Percentiles rank a stretch among this genome's conserved stretches.
These are phyloP conservation scores for Chionis minor DNA, from an alignment of 2,113 vertebrate species.

Conservation along the genomic window DNA sequence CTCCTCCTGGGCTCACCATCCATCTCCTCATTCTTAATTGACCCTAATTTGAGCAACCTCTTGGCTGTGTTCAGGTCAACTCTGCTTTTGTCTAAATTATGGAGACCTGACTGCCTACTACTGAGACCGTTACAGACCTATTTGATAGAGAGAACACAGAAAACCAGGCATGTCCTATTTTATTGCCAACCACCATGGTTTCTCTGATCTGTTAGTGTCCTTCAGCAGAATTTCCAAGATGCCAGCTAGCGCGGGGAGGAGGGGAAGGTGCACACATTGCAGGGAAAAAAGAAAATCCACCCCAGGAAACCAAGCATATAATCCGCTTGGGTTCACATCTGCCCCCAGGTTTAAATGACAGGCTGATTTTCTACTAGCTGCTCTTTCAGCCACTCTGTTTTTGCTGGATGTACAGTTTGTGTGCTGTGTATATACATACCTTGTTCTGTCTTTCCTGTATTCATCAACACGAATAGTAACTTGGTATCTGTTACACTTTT, in stretches of 20 bases:
- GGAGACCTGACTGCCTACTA: neutral
- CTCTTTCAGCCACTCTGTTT: conserved; percentile 33
- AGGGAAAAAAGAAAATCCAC: neutral
- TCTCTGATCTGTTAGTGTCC: neutral
- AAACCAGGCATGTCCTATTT: neutral
- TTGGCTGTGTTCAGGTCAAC: neutral
- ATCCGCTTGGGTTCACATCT: conserved; percentile 56
- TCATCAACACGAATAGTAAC: neutral
- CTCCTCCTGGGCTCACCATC: neutral
- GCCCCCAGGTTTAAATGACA: conserved; percentile 59
- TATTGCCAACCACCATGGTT: neutral
- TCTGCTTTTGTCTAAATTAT: neutral
- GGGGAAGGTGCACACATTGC: neutral
- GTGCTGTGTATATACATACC: conserved; percentile 20
- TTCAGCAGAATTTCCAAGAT: conserved; percentile 37
- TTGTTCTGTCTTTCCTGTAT: neutral
- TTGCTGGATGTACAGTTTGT: conserved; percentile 40
- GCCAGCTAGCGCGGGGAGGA: neutral
- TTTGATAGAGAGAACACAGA: neutral
- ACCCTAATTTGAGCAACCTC: neutral
- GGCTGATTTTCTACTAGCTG: conserved; percentile 61
- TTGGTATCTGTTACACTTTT: neutral
- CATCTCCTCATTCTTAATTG: neutral
- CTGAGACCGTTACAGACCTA: neutral
- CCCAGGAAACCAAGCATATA: conserved; percentile 34